phyloP scores from a whole-genome alignment of 2,113 vertebrate genomes.

The Euleptes europaea region DNA sequence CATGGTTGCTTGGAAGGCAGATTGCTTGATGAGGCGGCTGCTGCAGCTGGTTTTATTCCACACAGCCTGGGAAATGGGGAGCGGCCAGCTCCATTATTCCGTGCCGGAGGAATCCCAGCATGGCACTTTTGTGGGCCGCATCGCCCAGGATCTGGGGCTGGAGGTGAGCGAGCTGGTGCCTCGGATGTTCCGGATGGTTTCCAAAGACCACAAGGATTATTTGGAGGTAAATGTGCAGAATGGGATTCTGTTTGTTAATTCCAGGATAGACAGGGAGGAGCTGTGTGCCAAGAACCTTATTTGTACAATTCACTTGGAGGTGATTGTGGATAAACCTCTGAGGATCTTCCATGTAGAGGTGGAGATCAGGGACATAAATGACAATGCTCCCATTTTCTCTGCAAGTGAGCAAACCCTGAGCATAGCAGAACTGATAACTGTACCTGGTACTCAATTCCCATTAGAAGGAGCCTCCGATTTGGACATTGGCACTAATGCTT shows the following conservation, averaged over 20 bases:
- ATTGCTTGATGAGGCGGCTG: too few relatives aligned
- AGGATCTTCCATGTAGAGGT: constrained; percentile 80
- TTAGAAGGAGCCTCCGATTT: constrained; percentile 73
- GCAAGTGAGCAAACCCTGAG: constrained; percentile 60
- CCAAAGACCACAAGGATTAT: neutral
- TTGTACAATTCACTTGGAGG: constrained; percentile 7
- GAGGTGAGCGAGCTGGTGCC: too few relatives aligned
- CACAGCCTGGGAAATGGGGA: too few relatives aligned
- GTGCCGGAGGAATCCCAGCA: too few relatives aligned
- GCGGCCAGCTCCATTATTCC: too few relatives aligned
- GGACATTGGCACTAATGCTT: constrained; percentile 78
- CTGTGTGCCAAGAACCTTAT: neutral
- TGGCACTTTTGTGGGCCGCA: too few relatives aligned
- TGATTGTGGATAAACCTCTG: constrained; percentile 45
- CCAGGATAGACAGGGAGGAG: constrained; percentile 25
- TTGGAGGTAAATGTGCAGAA: constrained; percentile 16
- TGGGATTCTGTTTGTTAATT: constrained; percentile 17
- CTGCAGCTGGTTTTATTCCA: too few relatives aligned
- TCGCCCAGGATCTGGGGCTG: too few relatives aligned
- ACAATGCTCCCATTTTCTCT: constrained; percentile 75
- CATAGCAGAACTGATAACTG: constrained; percentile 72
- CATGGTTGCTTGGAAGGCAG: neutral
- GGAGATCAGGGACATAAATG: constrained; percentile 76
- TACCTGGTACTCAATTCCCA: constrained; percentile 68
- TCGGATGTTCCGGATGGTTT: too few relatives aligned